Evolutionary conservation across 2,113 vertebrate genomes (phyloP), one percentile per base, ranked within the genome.

Genomic region (Cardinalis cardinalis): DNA sequence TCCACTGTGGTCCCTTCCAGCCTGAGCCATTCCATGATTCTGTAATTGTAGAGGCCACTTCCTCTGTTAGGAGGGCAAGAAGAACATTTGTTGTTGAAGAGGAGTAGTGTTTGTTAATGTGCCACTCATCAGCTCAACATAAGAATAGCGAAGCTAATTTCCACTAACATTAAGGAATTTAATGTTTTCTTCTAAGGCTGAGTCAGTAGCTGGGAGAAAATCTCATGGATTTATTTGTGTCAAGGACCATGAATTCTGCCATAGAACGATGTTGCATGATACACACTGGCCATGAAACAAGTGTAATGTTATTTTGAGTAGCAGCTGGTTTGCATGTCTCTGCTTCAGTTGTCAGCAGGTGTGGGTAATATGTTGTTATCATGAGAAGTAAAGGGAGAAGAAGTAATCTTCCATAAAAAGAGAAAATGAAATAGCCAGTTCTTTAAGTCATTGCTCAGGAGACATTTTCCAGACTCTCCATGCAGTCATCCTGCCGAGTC

Each of bases 101-200:
- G 53, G 29, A 43, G 26, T 12, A 8, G 23, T 72, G 26, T 40
- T 82, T 34, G 18, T 65, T 44, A 29, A 36, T 25, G 5, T 73
- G 38, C 32, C 7, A 9, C 40, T 23, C 1, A 1, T 73, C 21
- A 74, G 40, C 24, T 82, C 41, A 61, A 8, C 0, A 0, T 36
- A 53, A 49, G 53, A 13, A 32, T 28, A 76, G 21, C 28, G 34
- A 16, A 52, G 25, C 17, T 77, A n/a, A 48, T 72, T 78, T 64
- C 73, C 5, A 2, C 10, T 75, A 24, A 34, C 0, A 0, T 41
- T 56, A 41, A 60, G 53, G 61, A 53, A 49, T 40, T 52, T 9
- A 41, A 3, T 14, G 7, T 16, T 8, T 65, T 82, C 28, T 70
- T 63, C 19, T 49, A 32, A 72, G 63, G 68, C 36, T 69, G 28